phyloP scores from a whole-genome alignment of 2,888 invertebrate species.

The Drosophila bunnanda region DNA sequence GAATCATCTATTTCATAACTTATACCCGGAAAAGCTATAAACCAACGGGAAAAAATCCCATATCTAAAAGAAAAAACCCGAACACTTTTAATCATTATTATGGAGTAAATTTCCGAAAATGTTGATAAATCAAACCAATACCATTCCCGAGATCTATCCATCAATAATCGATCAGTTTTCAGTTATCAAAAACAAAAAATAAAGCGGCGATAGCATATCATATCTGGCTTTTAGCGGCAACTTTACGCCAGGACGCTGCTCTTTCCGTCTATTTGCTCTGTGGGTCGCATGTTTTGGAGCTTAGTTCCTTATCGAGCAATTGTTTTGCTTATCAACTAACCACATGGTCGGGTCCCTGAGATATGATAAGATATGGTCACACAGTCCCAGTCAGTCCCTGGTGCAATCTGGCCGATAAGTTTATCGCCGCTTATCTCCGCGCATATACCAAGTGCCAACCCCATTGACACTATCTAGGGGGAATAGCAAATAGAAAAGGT shows the following conservation, averaged over 20 bases:
- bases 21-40: not conserved
- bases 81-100: not conserved
- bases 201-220: slow-evolving; percentile 24
- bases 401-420: slow-evolving; percentile 39
- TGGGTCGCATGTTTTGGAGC: slow-evolving; percentile 34
- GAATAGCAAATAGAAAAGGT: slow-evolving; percentile 10
- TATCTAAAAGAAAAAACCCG: not conserved
- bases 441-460: slow-evolving; percentile 6
- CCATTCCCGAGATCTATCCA: slow-evolving; percentile 29
- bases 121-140: slow-evolving; percentile 14
- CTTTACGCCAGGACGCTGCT: slow-evolving; percentile 24
- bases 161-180: slow-evolving; percentile 36
- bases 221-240: slow-evolving; percentile 21
- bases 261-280: slow-evolving; percentile 21
- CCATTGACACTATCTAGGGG: slow-evolving; percentile 7
- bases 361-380: slow-evolving; percentile 48
- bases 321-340: slow-evolving; percentile 40
- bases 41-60: not conserved
- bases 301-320: slow-evolving; percentile 50
- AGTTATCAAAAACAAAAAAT: slow-evolving; percentile 10
- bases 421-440: slow-evolving; percentile 26
- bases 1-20: not conserved
- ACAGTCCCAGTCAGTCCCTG: slow-evolving; percentile 15
- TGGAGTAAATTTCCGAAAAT: not conserved
- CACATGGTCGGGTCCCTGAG: slow-evolving; percentile 47